Conservation (phyloP, 2,797 vertebrate genomes). For the Lepus oiostolus region DNA sequence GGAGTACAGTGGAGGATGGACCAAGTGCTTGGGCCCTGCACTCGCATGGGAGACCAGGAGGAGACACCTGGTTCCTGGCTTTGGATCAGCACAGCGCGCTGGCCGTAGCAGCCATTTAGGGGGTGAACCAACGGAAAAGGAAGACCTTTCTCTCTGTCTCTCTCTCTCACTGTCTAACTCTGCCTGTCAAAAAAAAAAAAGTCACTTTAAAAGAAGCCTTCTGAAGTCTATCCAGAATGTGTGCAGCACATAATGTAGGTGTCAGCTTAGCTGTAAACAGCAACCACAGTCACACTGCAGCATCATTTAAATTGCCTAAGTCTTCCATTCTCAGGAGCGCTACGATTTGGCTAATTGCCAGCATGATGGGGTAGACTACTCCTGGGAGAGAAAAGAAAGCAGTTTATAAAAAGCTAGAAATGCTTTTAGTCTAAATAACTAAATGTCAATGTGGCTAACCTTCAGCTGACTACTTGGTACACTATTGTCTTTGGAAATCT, state of each 20-base stretch:
- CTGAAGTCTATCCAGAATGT: not conserved
- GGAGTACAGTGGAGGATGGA: too few relatives aligned
- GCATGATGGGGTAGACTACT: not conserved
- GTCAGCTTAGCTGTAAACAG: not conserved
- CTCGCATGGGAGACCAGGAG: too few relatives aligned
- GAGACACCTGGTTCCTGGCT: too few relatives aligned
- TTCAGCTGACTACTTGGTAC: not conserved
- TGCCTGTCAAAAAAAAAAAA: too few relatives aligned
- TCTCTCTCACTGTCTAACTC: too few relatives aligned
- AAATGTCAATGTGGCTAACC: not conserved
- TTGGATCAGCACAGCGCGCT: too few relatives aligned
- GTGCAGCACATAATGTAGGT: not conserved
- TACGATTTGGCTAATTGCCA: not conserved
- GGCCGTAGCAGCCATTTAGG: too few relatives aligned
- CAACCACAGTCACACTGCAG: not conserved
- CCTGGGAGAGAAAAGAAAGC: conserved; percentile 1
- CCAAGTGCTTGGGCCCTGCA: too few relatives aligned
- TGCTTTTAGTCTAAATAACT: not conserved
- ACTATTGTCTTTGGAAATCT: not conserved
- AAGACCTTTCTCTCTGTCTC: too few relatives aligned
- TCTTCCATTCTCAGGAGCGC: not conserved
- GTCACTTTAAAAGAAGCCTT: not conserved
- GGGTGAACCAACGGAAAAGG: too few relatives aligned
- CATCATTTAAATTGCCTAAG: not conserved
- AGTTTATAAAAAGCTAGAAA: conserved; percentile 5